Evolutionary conservation across 2,888 invertebrate species (phyloP).

Genomic region (Lasioglossum zephyrum): DNA sequence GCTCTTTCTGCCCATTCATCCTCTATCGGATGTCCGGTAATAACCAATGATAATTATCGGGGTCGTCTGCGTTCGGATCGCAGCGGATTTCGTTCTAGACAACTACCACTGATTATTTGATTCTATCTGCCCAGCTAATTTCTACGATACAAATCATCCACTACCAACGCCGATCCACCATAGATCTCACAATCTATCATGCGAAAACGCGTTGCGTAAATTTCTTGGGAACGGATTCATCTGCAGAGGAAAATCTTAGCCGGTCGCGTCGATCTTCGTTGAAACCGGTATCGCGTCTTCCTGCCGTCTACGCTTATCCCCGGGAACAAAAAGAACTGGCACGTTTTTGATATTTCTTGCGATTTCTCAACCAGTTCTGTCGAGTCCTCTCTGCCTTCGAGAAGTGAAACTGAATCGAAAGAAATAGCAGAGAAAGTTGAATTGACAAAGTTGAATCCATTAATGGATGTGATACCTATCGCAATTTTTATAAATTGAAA

Average conservation of each 20-base stretch:
- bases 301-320: slow-evolving; percentile 18
- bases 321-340: slow-evolving; percentile 17
- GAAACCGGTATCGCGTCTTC: slow-evolving; percentile 48
- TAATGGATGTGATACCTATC: no score
- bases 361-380: slow-evolving; percentile 19
- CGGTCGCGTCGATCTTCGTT: not conserved
- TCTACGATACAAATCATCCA: not conserved
- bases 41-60: slow-evolving; percentile 44
- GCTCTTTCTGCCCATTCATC: slow-evolving; percentile 44
- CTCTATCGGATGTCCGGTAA: slow-evolving; percentile 14
- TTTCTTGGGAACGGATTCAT: slow-evolving; percentile 12
- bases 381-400: slow-evolving; percentile 18
- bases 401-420: slow-evolving; percentile 16
- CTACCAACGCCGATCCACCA: not conserved
- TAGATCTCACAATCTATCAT: not conserved
- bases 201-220: slow-evolving; percentile 44
- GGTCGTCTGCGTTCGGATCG: not conserved
- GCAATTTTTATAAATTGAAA: no score
- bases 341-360: slow-evolving; percentile 28
- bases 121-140: not conserved
- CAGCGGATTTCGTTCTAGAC: not conserved
- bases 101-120: not conserved
- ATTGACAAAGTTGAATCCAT: not conserved
- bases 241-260: not conserved
- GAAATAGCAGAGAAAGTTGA: slow-evolving; percentile 18